Evolutionary conservation across 2,797 vertebrate genomes (phyloP), one percentile per base, ranked within the genome.

Genomic region (Parauchenoglanis punctatus): DNA sequence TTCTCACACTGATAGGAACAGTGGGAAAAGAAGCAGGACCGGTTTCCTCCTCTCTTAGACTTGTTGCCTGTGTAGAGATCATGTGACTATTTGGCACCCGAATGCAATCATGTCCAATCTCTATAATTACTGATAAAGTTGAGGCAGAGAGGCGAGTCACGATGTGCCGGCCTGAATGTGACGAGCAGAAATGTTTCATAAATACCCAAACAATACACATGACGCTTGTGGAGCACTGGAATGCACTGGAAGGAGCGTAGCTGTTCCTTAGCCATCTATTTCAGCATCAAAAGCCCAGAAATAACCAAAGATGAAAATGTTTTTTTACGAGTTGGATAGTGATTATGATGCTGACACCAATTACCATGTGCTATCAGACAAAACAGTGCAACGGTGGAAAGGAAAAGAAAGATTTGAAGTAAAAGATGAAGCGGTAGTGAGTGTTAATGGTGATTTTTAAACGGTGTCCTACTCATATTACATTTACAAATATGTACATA

Each of bases 91-190:
- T 77, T 85, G 86, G 72, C 84, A 82, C 89, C 86, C 81, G 78
- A 85, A 88, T 63, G 72, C 49, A 83, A 91, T 87, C 88, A 80
- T 77, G 87, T 81, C 84, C 85, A 78, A 90, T 89, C 86, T 85
- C 87, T 87, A 86, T 86, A 89, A 91, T 90, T 87, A 90, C 88
- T 70, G 68, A 87, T 87, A 87, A 88, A 81, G 87, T 82, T 8
- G 46, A 85, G 68, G 67, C 87, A 70, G 70, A n/a, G 83, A 88
- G 87, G 87, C 46, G 78, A 81, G 82, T 87, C 84, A 84, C 75
- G 70, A 81, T 80, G 76, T 84, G 85, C 68, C 28, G 25, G 11
- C 40, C 78, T 5, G 20, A 84, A 76, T 85, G 87, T 59, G 81
- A 81, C 59, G 56, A 70, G 67, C 77, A 84, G 59, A 49, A 65